These are phyloP conservation scores for Dendroctonus ponderosae DNA, from an alignment of 1,140 invertebrate species.

Conservation along the genomic window DNA sequence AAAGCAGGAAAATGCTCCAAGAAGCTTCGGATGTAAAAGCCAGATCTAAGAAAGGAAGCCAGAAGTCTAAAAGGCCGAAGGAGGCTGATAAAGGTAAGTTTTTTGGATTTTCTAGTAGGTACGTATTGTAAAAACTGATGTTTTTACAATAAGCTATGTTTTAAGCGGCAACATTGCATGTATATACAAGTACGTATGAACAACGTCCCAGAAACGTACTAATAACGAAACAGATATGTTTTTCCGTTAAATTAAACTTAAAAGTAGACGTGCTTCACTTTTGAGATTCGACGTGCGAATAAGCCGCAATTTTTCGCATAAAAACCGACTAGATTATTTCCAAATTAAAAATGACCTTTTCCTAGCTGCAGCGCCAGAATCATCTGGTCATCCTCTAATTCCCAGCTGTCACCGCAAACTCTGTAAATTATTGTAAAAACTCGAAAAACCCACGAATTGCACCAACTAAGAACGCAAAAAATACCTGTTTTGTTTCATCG, in stretches of 20 bases:
- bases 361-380: not conserved
- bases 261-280: not conserved
- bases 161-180: conserved; percentile 28
- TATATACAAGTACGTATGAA: conserved; percentile 7
- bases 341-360: not conserved
- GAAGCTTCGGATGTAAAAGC: not conserved
- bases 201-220: not conserved
- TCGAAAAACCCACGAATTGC: conserved; percentile 32
- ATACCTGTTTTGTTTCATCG: conserved; percentile 24
- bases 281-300: not conserved
- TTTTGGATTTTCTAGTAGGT: conserved; percentile 13
- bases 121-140: conserved; percentile 29
- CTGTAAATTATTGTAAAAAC: conserved; percentile 16
- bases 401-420: too few relatives aligned
- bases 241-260: too few relatives aligned
- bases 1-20: conserved; percentile 8
- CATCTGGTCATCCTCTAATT: not conserved
- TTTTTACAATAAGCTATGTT: conserved; percentile 32
- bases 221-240: too few relatives aligned
- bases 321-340: not conserved
- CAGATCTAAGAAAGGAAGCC: not conserved
- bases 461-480: conserved; percentile 34
- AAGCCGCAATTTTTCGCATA: not conserved
- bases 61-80: not conserved
- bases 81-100: not conserved